phyloP scores from a whole-genome alignment of 2,888 invertebrate species.

The Microplitis manilae region DNA sequence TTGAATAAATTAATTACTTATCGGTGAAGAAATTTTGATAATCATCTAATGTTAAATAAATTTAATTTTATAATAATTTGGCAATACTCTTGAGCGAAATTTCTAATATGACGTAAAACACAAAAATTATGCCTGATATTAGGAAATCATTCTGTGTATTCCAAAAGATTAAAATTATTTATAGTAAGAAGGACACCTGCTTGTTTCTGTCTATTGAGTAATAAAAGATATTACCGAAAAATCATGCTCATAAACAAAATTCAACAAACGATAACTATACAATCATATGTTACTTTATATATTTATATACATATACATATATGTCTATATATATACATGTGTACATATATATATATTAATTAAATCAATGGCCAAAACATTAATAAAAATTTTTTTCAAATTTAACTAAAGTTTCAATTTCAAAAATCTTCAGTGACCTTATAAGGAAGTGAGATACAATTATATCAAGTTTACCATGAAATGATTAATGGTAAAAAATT shows the following conservation, averaged over 20 bases:
- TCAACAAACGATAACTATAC: no score
- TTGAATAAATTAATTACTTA: no score
- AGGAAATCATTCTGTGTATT: slow-evolving; percentile 46
- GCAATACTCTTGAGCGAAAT: slow-evolving; percentile 45
- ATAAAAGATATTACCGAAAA: not conserved
- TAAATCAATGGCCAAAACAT: not conserved
- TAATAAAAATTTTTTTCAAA: slow-evolving; percentile 25
- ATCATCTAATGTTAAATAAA: slow-evolving; percentile 11
- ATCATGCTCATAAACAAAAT: not conserved
- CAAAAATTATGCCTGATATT: slow-evolving; percentile 47
- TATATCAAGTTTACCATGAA: slow-evolving; percentile 18
- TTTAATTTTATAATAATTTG: slow-evolving; percentile 52
- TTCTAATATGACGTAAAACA: slow-evolving; percentile 38
- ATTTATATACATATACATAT: no score
- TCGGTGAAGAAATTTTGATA: no score
- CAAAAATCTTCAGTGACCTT: slow-evolving; percentile 64
- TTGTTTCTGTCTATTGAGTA: slow-evolving; percentile 36
- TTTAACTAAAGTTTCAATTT: slow-evolving; percentile 57
- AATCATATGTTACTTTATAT: no score
- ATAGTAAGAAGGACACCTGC: slow-evolving; percentile 50
- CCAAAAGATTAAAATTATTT: slow-evolving; percentile 49
- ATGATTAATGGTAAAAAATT: slow-evolving; percentile 39
- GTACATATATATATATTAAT: no score
- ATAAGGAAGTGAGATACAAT: slow-evolving; percentile 61
- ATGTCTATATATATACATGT: no score